These are phyloP conservation scores for Leptinotarsa peninsularis DNA, from an alignment of 2,888 invertebrate species.

Conservation along the genomic window DNA sequence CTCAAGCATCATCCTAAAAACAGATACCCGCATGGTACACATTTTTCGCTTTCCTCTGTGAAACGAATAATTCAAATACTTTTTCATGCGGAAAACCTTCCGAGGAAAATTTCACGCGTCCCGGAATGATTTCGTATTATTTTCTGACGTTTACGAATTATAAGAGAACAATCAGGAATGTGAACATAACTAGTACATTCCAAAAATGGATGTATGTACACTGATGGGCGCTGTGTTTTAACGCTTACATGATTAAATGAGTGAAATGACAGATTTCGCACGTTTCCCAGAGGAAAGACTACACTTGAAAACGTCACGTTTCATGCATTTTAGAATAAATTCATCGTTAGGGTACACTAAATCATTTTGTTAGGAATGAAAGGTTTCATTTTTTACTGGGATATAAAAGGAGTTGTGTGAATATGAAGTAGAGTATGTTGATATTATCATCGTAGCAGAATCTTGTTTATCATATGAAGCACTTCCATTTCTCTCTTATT, in stretches of 20 bases:
- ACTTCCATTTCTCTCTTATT: too few relatives aligned
- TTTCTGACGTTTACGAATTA: neutral
- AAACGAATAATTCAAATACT: neutral
- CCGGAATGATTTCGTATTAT: neutral
- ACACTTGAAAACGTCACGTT: neutral
- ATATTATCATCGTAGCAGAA: too few relatives aligned
- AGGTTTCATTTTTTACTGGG: too few relatives aligned
- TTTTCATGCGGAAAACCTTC: neutral
- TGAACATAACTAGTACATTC: neutral
- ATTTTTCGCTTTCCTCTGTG: neutral
- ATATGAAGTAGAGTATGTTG: too few relatives aligned
- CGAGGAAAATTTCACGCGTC: neutral
- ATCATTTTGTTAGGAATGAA: neutral
- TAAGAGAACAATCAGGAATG: constrained; percentile 3
- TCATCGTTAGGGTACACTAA: neutral
- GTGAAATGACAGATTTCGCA: constrained; percentile 10
- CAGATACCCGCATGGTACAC: neutral
- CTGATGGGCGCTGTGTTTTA: neutral
- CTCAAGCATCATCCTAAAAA: neutral
- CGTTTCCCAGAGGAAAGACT: neutral
- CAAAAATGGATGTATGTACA: neutral
- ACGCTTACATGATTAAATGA: neutral
- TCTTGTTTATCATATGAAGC: too few relatives aligned
- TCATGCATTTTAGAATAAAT: neutral
- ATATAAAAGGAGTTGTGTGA: too few relatives aligned